Percentiles rank a stretch among this genome's conserved stretches.
Conservation (phyloP, 2,113 vertebrate species). For the Ceyx cyanopectus region DNA sequence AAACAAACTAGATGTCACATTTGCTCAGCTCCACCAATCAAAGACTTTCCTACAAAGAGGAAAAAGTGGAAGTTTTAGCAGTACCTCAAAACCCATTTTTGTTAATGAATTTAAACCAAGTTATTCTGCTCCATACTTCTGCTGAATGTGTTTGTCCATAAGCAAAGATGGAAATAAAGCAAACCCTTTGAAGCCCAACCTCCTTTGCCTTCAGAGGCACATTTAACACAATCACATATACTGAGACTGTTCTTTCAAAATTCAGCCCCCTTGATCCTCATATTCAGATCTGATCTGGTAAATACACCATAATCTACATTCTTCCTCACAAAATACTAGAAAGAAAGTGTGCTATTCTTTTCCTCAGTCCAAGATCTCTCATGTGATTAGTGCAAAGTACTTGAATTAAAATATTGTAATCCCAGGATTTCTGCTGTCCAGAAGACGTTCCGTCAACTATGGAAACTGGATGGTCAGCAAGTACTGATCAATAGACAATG, state of each 20-base stretch:
- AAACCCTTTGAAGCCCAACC: not conserved
- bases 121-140: not conserved
- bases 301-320: not conserved
- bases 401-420: not conserved
- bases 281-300: not conserved
- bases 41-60: not conserved
- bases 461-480: not conserved
- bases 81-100: not conserved
- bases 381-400: not conserved
- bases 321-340: not conserved
- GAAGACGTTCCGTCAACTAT: not conserved
- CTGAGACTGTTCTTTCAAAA: conserved; percentile 21
- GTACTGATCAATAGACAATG: not conserved
- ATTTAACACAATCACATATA: fast-evolving
- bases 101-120: not conserved
- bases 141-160: not conserved
- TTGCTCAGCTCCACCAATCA: not conserved
- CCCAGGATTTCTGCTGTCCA: not conserved
- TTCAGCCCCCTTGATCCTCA: not conserved
- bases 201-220: not conserved
- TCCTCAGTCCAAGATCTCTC: not conserved
- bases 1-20: not conserved
- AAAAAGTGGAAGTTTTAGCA: not conserved
- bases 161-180: not conserved
- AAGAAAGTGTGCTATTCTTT: not conserved